Evolutionary conservation across 2,797 vertebrate genomes (phyloP).

Genomic region (Xenentodon cancila): DNA sequence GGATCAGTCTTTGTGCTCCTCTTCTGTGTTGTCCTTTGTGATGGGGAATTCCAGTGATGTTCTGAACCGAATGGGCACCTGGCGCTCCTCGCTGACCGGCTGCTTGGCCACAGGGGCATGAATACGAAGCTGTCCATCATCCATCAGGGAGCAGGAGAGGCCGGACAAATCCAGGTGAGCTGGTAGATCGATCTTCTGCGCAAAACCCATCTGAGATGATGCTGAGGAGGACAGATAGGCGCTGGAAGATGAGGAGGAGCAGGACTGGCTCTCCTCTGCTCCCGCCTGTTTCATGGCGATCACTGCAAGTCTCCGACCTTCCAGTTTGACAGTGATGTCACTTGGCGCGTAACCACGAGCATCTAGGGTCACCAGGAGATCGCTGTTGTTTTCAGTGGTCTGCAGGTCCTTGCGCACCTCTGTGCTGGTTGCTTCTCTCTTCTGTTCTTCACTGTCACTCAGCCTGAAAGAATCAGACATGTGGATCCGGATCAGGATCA

Average conservation of each 20-base stretch:
- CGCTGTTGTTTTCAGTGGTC: conserved; percentile 23
- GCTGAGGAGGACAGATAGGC: conserved; percentile 46
- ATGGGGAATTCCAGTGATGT: conserved; percentile 78
- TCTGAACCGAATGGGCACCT: conserved; percentile 68
- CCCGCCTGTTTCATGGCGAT: conserved; percentile 66
- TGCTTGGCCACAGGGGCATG: conserved; percentile 61
- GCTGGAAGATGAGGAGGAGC: conserved; percentile 49
- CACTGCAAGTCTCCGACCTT: conserved; percentile 74
- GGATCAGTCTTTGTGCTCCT: conserved; percentile 40
- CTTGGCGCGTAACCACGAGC: conserved; percentile 74
- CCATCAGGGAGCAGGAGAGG: conserved; percentile 76
- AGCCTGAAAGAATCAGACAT: conserved; percentile 31
- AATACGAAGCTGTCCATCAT: conserved; percentile 76
- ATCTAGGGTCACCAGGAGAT: conserved; percentile 72
- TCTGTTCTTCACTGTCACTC: conserved; percentile 22
- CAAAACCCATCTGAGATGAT: conserved; percentile 60
- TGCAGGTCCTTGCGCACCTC: conserved; percentile 25
- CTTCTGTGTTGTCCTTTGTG: conserved; percentile 46
- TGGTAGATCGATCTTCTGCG: conserved; percentile 71
- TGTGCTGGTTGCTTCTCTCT: conserved; percentile 18
- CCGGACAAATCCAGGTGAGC: conserved; percentile 70
- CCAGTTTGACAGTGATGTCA: conserved; percentile 78
- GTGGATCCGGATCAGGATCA: neutral
- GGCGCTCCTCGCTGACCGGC: conserved; percentile 38
- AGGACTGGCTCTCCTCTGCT: conserved; percentile 58